Evolutionary conservation across 2,113 vertebrate species (phyloP), one percentile per base, ranked within the genome.

Genomic region (Melanotaenia duboulayi): DNA sequence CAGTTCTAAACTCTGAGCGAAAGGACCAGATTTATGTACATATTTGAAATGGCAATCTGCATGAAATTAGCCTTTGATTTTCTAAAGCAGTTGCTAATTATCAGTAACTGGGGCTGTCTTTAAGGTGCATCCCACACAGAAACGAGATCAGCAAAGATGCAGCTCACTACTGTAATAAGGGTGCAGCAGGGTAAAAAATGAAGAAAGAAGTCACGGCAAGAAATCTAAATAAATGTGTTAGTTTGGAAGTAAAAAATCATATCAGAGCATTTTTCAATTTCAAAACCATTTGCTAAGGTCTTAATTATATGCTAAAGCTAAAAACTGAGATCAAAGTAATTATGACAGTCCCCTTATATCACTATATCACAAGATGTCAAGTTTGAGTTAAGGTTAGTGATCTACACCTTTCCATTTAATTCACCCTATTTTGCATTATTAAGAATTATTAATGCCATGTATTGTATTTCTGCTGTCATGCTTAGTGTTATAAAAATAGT

Each of bases 41-140:
- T 83, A 82, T 88, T 81, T 78, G 59, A 8, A 22, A n/a, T 19
- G 16, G 20, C 72, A 81, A 89, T 87, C 78, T 85, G 80, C 86
- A 87, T 91, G 62, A 86, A 87, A 89, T 86, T 69, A 84, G 70
- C 62, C 24, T 74, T 66, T 78, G 67, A 85, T 75, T 87, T 52
- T 77, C 51, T 56, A 44, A 83, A 81, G 67, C 63, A 71, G 74
- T 2, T 17, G 65, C 80, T 89, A 86, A 87, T 90, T 79, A 88
- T 65, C 54, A 66, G 73, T 23, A 80, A 80, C 77, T 63, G 82
- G 65, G 68, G 72, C 72, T 62, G 66, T 75, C 62, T 81, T 68
- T 81, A 84, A 82, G 67, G 52, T 65, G 62, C 50, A 37, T 55
- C 57, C 73, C 71, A 40, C 57, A 76, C 65, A 57, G 39, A 65